Evolutionary conservation across 2,888 invertebrate species (phyloP).

Genomic region (Cantharis flavilabris): DNA sequence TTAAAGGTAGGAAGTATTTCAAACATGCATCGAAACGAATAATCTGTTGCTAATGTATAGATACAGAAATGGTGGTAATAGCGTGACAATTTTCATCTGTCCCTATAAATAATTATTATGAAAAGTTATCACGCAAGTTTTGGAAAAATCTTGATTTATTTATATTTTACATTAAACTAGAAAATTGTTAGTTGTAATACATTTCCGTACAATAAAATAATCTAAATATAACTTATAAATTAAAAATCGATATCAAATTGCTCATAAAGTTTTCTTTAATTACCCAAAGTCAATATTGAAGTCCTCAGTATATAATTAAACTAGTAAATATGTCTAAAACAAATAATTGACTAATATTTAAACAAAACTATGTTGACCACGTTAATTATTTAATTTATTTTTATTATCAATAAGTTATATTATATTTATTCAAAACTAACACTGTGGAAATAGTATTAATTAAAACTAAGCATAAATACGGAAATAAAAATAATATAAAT

Average conservation of each 20-base stretch:
- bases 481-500: too few species aligned
- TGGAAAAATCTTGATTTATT: background rate
- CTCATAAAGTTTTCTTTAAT: background rate
- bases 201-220: background rate
- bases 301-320: background rate
- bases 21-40: background rate
- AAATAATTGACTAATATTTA: background rate
- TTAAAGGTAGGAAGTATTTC: background rate
- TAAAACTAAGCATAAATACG: too few species aligned
- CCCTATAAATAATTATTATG: background rate
- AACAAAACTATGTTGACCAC: background rate
- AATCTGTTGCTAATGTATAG: background rate
- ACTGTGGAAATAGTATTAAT: too few species aligned
- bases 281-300: background rate
- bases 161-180: background rate
- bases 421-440: too few species aligned
- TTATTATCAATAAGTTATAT: too few species aligned
- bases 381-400: too few species aligned
- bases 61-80: background rate
- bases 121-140: background rate
- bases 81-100: background rate
- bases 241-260: background rate
- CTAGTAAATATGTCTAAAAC: background rate
- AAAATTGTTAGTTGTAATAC: background rate
- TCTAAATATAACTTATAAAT: background rate